phyloP scores from a whole-genome alignment of 2,888 invertebrate species.

The Strigamia maritima region DNA sequence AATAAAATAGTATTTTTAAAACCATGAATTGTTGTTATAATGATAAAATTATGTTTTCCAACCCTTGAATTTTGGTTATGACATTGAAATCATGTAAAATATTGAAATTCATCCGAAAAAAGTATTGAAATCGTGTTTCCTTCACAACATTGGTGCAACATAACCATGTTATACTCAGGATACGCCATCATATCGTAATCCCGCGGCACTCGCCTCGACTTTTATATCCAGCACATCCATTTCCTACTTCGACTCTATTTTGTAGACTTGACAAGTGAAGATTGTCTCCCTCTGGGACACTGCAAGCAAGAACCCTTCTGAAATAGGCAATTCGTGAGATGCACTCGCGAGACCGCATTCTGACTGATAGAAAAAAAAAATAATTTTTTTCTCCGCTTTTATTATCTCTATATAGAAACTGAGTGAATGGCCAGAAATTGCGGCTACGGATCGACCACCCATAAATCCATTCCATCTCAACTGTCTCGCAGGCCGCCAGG shows the following conservation, averaged over 20 bases:
- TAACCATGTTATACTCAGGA: neutral
- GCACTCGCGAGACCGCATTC: constrained; percentile 31
- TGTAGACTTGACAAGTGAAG: constrained; percentile 39
- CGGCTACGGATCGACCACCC: neutral
- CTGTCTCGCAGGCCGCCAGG: neutral
- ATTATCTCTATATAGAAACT: neutral
- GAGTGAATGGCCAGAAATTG: constrained; percentile 31
- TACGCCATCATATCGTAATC: constrained; percentile 1
- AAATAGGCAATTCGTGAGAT: constrained; percentile 39
- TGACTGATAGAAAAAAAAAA: constrained; percentile 31
- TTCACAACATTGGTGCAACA: neutral
- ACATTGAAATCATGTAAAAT: too few species aligned
- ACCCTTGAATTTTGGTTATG: too few species aligned
- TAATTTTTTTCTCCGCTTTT: neutral
- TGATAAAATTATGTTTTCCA: too few species aligned
- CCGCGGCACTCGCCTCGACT: constrained; percentile 1
- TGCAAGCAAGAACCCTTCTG: constrained; percentile 11
- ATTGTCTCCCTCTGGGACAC: constrained; percentile 39
- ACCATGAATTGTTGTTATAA: too few species aligned
- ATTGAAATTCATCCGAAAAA: too few species aligned
- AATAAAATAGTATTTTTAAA: too few species aligned
- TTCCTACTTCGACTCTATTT: constrained; percentile 40
- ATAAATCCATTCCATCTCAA: neutral
- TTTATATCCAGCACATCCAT: constrained; percentile 37
- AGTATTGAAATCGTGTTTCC: too few species aligned